Conservation (phyloP, 2,797 vertebrate genomes). For the Esox masquinongy region DNA sequence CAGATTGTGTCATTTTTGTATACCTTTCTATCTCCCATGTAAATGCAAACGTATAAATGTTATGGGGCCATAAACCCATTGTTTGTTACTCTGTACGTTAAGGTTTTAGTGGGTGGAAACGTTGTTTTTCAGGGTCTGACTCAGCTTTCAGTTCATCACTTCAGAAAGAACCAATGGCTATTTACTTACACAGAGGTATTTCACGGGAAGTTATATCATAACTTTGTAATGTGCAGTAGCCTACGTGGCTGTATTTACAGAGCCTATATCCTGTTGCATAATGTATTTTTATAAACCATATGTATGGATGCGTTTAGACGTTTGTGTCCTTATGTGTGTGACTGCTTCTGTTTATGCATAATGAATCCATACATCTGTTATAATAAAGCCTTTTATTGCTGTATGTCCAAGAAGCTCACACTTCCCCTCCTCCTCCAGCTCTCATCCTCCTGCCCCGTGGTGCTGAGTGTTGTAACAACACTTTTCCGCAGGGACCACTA, state of each 20-base stretch:
- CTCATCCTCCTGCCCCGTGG: conserved; percentile 6
- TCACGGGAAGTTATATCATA: background rate
- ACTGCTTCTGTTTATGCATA: conserved; percentile 18
- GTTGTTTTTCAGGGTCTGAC: background rate
- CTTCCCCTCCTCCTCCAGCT: background rate
- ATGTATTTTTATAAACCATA: background rate
- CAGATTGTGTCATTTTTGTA: background rate
- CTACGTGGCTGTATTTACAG: background rate
- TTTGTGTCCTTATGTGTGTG: background rate
- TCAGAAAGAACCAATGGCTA: background rate
- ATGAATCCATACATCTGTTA: conserved; percentile 44
- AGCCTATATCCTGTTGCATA: background rate
- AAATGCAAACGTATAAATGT: background rate
- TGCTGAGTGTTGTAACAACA: conserved; percentile 20
- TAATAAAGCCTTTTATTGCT: conserved; percentile 37
- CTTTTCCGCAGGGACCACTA: conserved; percentile 43
- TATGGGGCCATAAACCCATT: background rate
- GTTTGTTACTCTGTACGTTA: background rate
- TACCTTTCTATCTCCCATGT: background rate
- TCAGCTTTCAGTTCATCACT: background rate
- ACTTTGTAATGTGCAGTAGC: background rate
- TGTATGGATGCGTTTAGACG: background rate
- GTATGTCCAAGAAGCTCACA: conserved; percentile 38
- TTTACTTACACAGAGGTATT: background rate
- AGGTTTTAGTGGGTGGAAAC: background rate